Percentiles rank a stretch among this genome's conserved stretches.
These are phyloP conservation scores for Podarcis lilfordi DNA, from an alignment of 2,797 vertebrate genomes.

Conservation along the genomic window DNA sequence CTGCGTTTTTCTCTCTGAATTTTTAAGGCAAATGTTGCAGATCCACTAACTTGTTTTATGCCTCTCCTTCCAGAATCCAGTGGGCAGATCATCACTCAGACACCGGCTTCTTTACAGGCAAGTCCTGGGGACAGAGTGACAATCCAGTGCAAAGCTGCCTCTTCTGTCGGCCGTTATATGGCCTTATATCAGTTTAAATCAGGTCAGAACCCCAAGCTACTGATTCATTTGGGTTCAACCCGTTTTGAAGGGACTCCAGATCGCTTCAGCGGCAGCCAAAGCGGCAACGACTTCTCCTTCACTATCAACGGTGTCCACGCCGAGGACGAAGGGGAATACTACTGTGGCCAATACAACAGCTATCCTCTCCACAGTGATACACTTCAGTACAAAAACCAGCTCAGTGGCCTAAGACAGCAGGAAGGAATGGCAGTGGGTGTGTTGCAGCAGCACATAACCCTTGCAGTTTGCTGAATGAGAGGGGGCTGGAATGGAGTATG, in stretches of 20 bases:
- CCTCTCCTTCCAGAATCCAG: neutral
- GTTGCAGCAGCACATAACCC: too few relatives aligned
- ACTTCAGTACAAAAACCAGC: neutral
- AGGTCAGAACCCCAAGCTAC: conserved; percentile 12
- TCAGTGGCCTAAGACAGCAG: neutral
- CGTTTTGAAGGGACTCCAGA: neutral
- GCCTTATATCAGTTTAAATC: conserved; percentile 15
- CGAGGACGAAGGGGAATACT: neutral
- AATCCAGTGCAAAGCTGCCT: neutral
- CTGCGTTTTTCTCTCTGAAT: neutral
- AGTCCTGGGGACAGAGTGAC: conserved; percentile 20
- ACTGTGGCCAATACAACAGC: neutral
- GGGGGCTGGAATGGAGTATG: too few relatives aligned
- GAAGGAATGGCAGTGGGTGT: too few relatives aligned
- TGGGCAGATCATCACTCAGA: conserved; percentile 26
- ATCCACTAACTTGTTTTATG: neutral
- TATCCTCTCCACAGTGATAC: neutral
- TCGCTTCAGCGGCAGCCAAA: conserved; percentile 8
- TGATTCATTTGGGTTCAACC: neutral
- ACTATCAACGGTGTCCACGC: neutral
- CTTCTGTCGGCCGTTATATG: accelerated
- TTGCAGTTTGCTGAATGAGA: too few relatives aligned
- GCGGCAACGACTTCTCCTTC: neutral
- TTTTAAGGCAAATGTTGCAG: neutral
- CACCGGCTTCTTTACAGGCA: neutral